These are phyloP conservation scores for Ameiurus melas DNA, from an alignment of 2,113 vertebrate species.

Conservation along the genomic window DNA sequence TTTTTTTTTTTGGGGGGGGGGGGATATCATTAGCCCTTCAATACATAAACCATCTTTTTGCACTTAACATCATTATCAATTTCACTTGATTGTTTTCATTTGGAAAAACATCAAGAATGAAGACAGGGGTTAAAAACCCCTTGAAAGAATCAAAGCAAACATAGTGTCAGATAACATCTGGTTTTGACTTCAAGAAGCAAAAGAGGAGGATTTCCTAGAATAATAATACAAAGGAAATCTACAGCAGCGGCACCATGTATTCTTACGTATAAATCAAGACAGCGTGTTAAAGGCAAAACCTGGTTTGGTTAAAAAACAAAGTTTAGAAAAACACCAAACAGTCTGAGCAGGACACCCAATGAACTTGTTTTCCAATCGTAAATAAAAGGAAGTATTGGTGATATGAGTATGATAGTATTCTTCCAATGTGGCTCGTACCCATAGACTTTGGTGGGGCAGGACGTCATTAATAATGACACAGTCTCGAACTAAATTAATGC, in stretches of 20 bases:
- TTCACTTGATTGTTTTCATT: slow-evolving; percentile 3
- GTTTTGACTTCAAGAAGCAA: not conserved
- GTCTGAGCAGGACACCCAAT: not conserved
- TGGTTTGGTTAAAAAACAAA: not conserved
- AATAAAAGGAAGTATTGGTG: too few species aligned
- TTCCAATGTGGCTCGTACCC: too few species aligned
- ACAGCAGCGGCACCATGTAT: not conserved
- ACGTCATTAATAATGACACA: too few species aligned
- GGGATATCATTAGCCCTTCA: not conserved
- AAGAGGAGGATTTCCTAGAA: not conserved
- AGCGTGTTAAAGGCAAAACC: not conserved
- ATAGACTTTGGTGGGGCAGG: too few species aligned
- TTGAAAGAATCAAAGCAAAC: slow-evolving; percentile 10
- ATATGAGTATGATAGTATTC: too few species aligned
- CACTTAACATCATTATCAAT: not conserved
- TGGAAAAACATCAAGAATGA: not conserved
- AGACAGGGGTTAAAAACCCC: slow-evolving; percentile 9
- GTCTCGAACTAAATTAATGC: not conserved
- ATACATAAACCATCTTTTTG: not conserved
- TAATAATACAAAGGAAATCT: not conserved
- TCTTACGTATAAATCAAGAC: not conserved
- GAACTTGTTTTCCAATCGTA: not conserved
- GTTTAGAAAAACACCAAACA: not conserved
- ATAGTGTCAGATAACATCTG: not conserved
- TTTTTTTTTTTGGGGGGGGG: not conserved